Conservation (phyloP, 2,797 vertebrate genomes). For the Carduelis carduelis region DNA sequence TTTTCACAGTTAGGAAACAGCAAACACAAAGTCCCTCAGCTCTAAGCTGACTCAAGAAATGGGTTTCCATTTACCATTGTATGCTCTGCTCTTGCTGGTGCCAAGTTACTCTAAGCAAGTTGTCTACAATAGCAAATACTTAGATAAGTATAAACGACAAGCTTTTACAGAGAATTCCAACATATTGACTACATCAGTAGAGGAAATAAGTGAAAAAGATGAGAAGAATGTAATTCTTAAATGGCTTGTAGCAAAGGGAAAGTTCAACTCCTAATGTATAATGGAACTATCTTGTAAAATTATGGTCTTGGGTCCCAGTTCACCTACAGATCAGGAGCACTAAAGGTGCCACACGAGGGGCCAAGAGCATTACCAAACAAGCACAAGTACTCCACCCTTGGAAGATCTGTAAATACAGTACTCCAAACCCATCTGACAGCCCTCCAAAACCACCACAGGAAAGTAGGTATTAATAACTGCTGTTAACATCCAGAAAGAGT, state of each 20-base stretch:
- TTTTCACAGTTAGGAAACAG: slow-evolving; percentile 60
- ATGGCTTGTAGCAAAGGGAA: background rate
- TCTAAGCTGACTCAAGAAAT: slow-evolving; percentile 30
- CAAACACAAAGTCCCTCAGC: slow-evolving; percentile 41
- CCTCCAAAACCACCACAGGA: background rate
- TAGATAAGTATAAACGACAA: slow-evolving; percentile 34
- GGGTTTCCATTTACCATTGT: slow-evolving; percentile 44
- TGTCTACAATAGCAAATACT: slow-evolving; percentile 54
- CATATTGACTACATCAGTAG: background rate
- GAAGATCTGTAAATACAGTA: background rate
- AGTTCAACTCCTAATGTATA: background rate
- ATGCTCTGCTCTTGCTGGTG: slow-evolving; percentile 52
- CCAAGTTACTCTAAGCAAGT: slow-evolving; percentile 60
- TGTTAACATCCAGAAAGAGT: background rate
- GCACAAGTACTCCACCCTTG: slow-evolving; percentile 5
- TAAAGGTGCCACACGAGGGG: background rate
- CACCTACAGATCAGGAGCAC: background rate
- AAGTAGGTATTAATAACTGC: slow-evolving; percentile 21
- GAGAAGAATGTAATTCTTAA: background rate
- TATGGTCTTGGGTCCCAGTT: background rate
- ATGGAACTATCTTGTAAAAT: slow-evolving; percentile 13
- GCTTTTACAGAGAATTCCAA: slow-evolving; percentile 31
- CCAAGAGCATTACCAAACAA: background rate
- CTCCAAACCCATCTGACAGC: background rate
- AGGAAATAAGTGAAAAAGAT: slow-evolving; percentile 5